phyloP scores from a whole-genome alignment of 2,797 vertebrate species.

The Microctenopoma stevenorrisi region DNA sequence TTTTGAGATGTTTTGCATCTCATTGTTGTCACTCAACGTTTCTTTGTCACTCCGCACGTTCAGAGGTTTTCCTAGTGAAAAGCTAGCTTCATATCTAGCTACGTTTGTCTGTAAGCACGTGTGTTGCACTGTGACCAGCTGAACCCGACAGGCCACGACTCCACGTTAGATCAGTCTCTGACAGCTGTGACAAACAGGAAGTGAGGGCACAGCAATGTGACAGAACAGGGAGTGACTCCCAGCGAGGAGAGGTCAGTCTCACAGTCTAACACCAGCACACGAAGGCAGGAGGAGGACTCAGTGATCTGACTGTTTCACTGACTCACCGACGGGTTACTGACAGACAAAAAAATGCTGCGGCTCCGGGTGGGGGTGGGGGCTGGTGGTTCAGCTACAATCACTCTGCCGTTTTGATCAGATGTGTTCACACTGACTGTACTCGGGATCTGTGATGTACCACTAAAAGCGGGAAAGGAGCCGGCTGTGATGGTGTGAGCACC shows the following conservation, averaged over 20 bases:
- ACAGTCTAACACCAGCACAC: constrained; percentile 24
- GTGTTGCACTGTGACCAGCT: neutral
- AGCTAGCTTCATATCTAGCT: too few relatives aligned
- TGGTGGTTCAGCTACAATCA: too few relatives aligned
- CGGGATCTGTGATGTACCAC: too few relatives aligned
- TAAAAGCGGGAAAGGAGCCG: too few relatives aligned
- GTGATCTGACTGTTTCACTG: constrained; percentile 22
- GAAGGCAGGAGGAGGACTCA: constrained; percentile 34
- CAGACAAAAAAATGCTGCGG: constrained; percentile 9
- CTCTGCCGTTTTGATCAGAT: too few relatives aligned
- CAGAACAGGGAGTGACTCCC: constrained; percentile 16
- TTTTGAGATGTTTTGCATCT: too few relatives aligned
- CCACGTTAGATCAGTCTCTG: constrained; percentile 10
- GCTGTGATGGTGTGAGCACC: too few relatives aligned
- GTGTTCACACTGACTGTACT: too few relatives aligned
- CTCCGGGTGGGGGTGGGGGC: neutral
- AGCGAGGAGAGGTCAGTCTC: constrained; percentile 4
- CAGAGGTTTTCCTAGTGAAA: too few relatives aligned
- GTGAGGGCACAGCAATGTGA: constrained; percentile 27
- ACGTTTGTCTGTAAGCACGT: neutral
- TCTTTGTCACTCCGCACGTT: too few relatives aligned
- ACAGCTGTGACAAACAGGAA: constrained; percentile 39
- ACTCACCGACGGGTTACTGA: constrained; percentile 15
- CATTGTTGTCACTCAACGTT: too few relatives aligned
- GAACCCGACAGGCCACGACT: neutral